Percentiles rank a stretch among this genome's conserved stretches.
phyloP scores from a whole-genome alignment of 2,888 invertebrate genomes.

The Amorpha juglandis region DNA sequence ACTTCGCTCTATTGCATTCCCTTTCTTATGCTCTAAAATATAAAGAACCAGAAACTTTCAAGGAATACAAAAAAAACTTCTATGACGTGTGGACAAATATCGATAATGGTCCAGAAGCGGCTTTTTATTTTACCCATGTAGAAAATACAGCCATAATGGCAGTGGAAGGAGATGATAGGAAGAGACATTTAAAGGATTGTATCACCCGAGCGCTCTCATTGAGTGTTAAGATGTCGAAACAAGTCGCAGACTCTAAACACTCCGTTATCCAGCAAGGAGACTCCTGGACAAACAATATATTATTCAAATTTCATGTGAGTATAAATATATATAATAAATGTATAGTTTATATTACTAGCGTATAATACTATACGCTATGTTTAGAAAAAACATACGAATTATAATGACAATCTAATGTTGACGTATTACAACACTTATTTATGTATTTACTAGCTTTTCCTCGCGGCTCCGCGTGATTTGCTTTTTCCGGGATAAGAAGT shows the following conservation, averaged over 20 bases:
- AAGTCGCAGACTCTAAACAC: constrained; percentile 39
- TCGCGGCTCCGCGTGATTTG: too few species aligned
- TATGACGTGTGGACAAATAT: constrained; percentile 28
- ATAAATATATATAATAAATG: too few species aligned
- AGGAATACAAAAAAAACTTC: constrained; percentile 27
- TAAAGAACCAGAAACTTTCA: constrained; percentile 36
- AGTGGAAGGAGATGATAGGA: constrained; percentile 31
- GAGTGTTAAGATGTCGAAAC: constrained; percentile 33
- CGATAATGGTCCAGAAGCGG: neutral
- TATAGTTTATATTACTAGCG: too few species aligned
- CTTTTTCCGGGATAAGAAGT: too few species aligned
- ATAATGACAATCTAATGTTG: too few species aligned
- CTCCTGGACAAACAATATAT: constrained; percentile 55
- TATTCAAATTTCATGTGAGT: constrained; percentile 48
- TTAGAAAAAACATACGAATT: too few species aligned
- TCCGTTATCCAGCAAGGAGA: constrained; percentile 53
- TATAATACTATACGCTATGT: too few species aligned
- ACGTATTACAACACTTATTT: too few species aligned
- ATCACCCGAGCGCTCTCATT: constrained; percentile 21
- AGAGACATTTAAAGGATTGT: constrained; percentile 31
- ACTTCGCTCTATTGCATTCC: constrained; percentile 45
- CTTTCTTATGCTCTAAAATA: constrained; percentile 43
- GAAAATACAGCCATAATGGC: neutral
- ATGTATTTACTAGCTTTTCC: too few species aligned
- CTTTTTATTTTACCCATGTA: neutral